Conservation (phyloP, 2,888 invertebrate species). For the Eilema griseolum region DNA sequence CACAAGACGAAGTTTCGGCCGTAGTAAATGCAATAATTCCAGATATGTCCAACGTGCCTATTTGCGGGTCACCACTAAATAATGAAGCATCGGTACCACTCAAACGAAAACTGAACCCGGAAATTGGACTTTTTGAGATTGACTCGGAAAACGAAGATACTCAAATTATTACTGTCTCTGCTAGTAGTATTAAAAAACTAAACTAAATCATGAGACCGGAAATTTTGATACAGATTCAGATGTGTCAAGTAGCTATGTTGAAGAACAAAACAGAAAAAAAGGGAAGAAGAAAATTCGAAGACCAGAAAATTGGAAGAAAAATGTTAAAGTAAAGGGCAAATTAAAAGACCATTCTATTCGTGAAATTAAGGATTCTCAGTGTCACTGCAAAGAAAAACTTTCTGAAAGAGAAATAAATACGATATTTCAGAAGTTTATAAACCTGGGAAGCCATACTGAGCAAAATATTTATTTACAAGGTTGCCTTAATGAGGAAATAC, state of each 20-base stretch:
- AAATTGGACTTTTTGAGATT: slow-evolving; percentile 1
- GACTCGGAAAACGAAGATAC: neutral
- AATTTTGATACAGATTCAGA: slow-evolving; percentile 4
- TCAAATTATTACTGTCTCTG: slow-evolving; percentile 2
- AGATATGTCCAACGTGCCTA: neutral
- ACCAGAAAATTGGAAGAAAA: neutral
- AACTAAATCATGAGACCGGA: slow-evolving; percentile 4
- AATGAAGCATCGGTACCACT: slow-evolving; percentile 2
- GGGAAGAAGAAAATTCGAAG: slow-evolving; percentile 7
- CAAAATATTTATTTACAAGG: slow-evolving; percentile 15
- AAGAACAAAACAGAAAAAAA: slow-evolving; percentile 1
- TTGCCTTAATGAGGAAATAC: neutral
- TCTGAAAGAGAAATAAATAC: slow-evolving; percentile 4
- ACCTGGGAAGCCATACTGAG: slow-evolving; percentile 8
- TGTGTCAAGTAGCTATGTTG: neutral
- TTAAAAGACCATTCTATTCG: too few relatives aligned
- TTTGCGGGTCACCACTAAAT: slow-evolving; percentile 4
- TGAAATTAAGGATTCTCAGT: neutral
- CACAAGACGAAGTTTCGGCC: slow-evolving; percentile 4
- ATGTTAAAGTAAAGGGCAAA: slow-evolving; percentile 3
- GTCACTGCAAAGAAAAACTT: slow-evolving; percentile 1
- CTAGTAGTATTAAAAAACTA: slow-evolving; percentile 1
- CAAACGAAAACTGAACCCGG: slow-evolving; percentile 4
- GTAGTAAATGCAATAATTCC: slow-evolving; percentile 4
- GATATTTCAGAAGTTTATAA: slow-evolving; percentile 9